Evolutionary conservation across 35 echinoderm and acorn worm species (phyloP), one percentile per base, ranked within the genome.

Genomic region (Eucidaris tribuloides): DNA sequence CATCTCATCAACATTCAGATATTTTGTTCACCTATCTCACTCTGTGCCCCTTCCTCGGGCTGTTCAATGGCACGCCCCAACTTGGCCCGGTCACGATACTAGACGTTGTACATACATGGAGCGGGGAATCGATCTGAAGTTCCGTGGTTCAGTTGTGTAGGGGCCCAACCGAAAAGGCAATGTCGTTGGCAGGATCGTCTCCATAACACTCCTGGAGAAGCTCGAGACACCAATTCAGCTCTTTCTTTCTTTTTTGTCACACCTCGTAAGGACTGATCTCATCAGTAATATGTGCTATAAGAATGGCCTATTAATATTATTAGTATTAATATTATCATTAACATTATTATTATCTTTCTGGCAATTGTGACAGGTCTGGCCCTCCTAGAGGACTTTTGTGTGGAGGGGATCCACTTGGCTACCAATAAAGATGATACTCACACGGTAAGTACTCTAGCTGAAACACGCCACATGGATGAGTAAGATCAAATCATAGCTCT

Each of bases 391-490:
- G 94, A 92, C 25, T 97, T 84, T 46, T 97, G 94, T 64, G 45
- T 34, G 32, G 94, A 97, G 78, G 86, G 86, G 52, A 66, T 97
- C 42, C 94, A 97, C 40, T 65, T 92, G 31, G 78, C 81, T 24
- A 49, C 64, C 31, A 65, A 80, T 78, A 92, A 88, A 64, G 94
- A 92, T 55, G 88, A 85, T 52, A 83, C 84, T 34, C 94, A 97
- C 61, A 86, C 88, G 82, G 94, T 97, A 86, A 81, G 94, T 92
- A n/a, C n/a, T n/a, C n/a, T n/a, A n/a, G n/a, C n/a, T n/a, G n/a
- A n/a, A n/a, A n/a, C n/a, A n/a, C n/a, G n/a, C n/a, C n/a, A n/a
- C n/a, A n/a, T n/a, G n/a, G n/a, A n/a, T n/a, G n/a, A n/a, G n/a
- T n/a, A n/a, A n/a, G n/a, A n/a, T n/a, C n/a, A n/a, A n/a, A n/a